A percentile compares a stretch with the other conserved stretches of the same genome.
These are phyloP conservation scores for Bellardia bayeri DNA, from an alignment of 2,888 invertebrate species.

Conservation along the genomic window DNA sequence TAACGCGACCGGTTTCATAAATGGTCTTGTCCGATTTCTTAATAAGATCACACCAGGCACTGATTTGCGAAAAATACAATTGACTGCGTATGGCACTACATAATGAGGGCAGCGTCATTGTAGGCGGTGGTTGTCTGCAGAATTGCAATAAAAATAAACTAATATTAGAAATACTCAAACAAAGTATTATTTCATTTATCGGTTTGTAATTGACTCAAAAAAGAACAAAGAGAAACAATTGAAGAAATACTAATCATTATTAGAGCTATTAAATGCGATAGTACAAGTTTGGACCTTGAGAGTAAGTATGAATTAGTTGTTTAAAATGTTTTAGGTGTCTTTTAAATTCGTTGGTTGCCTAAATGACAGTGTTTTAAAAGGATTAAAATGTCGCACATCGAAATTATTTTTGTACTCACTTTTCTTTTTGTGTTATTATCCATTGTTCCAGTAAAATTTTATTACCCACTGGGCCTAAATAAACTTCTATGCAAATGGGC, in stretches of 20 bases:
- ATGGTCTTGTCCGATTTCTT: constrained; percentile 83
- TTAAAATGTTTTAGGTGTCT: too few species aligned
- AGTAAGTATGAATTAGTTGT: too few species aligned
- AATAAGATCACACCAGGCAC: constrained; percentile 90
- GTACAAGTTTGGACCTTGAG: too few species aligned
- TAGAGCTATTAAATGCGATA: neutral
- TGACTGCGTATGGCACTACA: constrained; percentile 97
- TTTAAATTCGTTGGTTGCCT: too few species aligned
- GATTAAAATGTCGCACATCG: too few species aligned
- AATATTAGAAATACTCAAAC: constrained; percentile 27
- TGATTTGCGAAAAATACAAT: constrained; percentile 97
- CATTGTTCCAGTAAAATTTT: constrained; percentile 84
- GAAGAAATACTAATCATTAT: neutral
- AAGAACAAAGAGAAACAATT: neutral
- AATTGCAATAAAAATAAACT: constrained; percentile 7
- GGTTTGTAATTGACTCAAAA: neutral
- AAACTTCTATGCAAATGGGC: constrained; percentile 84
- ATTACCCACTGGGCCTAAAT: constrained; percentile 83
- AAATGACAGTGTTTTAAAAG: too few species aligned
- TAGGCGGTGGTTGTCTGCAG: constrained; percentile 87
- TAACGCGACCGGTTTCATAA: constrained; percentile 84
- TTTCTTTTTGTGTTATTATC: constrained; percentile 83
- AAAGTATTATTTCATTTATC: neutral
- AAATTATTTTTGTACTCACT: constrained; percentile 77
- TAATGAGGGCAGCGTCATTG: constrained; percentile 88